phyloP scores from a whole-genome alignment of 2,797 vertebrate species.

The Myotis planiceps region DNA sequence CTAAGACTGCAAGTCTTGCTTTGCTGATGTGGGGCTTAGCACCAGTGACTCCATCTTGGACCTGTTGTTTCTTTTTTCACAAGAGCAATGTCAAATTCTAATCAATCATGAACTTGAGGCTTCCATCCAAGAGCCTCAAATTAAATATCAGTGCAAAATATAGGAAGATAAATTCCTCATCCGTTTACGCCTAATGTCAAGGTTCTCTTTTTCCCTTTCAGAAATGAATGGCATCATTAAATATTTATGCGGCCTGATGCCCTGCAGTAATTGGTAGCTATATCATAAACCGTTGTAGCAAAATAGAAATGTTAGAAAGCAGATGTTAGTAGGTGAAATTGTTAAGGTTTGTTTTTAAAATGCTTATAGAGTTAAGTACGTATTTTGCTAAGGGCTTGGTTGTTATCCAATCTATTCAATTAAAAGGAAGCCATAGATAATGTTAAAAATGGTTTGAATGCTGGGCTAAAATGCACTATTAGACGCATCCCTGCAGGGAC shows the following conservation, averaged over 20 bases:
- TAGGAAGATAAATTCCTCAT: conserved; percentile 50
- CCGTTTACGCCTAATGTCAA: conserved; percentile 45
- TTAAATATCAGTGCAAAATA: conserved; percentile 59
- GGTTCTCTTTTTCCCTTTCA: conserved; percentile 47
- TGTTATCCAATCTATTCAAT: background rate
- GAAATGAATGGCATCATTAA: conserved; percentile 66
- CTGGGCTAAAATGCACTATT: background rate
- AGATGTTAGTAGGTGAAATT: background rate
- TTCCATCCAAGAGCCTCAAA: conserved; percentile 16
- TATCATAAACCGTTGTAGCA: conserved; percentile 44
- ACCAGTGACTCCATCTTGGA: background rate
- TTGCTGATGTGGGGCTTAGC: background rate
- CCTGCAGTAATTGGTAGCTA: conserved; percentile 32
- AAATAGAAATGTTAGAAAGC: conserved; percentile 54
- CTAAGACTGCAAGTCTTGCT: background rate
- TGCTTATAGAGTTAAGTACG: background rate
- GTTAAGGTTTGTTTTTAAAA: conserved; percentile 30
- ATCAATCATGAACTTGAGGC: conserved; percentile 35
- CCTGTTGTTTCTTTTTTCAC: background rate
- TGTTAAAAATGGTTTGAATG: conserved; percentile 30
- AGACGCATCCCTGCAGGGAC: background rate
- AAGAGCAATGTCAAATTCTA: background rate
- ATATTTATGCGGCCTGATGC: conserved; percentile 49
- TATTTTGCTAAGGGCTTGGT: conserved; percentile 18
- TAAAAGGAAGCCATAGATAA: background rate